A percentile compares a stretch with the other conserved stretches of the same genome.
phyloP scores from a whole-genome alignment of 2,113 vertebrate species.

The Mustelus asterias region DNA sequence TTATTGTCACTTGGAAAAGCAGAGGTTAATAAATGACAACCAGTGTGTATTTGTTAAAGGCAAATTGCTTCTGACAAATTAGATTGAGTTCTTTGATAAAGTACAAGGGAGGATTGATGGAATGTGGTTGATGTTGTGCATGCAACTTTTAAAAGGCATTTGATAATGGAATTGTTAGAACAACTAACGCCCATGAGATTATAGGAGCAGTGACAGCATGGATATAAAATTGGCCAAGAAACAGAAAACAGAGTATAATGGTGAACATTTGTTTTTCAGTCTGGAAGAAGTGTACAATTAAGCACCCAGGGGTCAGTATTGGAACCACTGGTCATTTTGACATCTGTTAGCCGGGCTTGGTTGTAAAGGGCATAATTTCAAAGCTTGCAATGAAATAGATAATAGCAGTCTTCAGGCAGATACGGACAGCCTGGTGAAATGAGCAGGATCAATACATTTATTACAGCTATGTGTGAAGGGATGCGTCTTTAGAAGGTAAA shows the following conservation, averaged over 20 bases:
- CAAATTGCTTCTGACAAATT: neutral
- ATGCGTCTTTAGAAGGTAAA: too few species aligned
- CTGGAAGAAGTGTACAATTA: neutral
- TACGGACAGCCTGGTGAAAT: too few species aligned
- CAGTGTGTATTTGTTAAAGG: neutral
- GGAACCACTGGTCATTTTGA: too few species aligned
- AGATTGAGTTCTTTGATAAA: neutral
- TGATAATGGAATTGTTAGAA: neutral
- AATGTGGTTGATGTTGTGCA: neutral
- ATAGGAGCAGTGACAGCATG: neutral
- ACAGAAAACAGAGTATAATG: neutral
- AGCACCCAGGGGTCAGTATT: neutral
- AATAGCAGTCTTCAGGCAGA: too few species aligned
- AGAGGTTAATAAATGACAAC: neutral
- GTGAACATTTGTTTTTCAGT: neutral
- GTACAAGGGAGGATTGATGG: neutral
- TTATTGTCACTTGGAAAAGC: neutral
- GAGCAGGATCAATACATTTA: too few species aligned
- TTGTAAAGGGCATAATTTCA: too few species aligned
- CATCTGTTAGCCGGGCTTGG: too few species aligned
- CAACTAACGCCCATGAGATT: neutral
- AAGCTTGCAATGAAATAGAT: too few species aligned
- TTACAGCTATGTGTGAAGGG: too few species aligned
- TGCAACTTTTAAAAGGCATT: neutral
- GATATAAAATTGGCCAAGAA: neutral